Percentiles rank a stretch among this genome's conserved stretches.
Evolutionary conservation across 2,797 vertebrate species (phyloP).

Genomic region (Delichon dasypus): DNA sequence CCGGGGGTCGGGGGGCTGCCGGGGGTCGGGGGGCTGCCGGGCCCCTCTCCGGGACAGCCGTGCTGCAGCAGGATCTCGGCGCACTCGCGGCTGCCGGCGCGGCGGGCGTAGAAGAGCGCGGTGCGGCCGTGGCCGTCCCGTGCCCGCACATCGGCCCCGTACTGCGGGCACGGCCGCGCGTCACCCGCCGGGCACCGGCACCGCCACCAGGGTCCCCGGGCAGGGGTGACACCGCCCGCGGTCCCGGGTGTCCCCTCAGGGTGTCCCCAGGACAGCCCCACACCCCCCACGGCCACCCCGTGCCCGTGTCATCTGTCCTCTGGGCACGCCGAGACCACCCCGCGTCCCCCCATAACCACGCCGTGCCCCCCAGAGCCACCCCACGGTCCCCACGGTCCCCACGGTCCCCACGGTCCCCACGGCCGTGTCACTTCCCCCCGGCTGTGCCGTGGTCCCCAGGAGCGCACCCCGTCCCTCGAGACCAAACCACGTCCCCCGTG

Average conservation of each 20-base stretch:
- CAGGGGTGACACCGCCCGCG: too few species aligned
- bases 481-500: rapidly evolving
- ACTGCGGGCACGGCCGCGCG: constrained; percentile 62
- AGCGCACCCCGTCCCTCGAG: rapidly evolving
- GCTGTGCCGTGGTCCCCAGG: rapidly evolving
- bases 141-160: constrained; percentile 88
- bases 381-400: too few species aligned
- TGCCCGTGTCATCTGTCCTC: too few species aligned
- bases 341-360: too few species aligned
- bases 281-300: too few species aligned
- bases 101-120: constrained; percentile 86
- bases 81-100: constrained; percentile 91
- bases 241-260: too few species aligned
- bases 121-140: constrained; percentile 86
- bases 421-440: rapidly evolving
- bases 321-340: too few species aligned
- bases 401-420: rapidly evolving
- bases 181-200: not conserved
- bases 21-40: constrained; percentile 57
- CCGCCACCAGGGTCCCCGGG: too few species aligned
- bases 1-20: not conserved
- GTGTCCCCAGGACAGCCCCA: too few species aligned
- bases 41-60: constrained; percentile 86
- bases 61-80: constrained; percentile 90
- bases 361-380: too few species aligned